These are phyloP conservation scores for Scrobipalpa atriplicella DNA, from an alignment of 2,888 invertebrate species.

Conservation along the genomic window DNA sequence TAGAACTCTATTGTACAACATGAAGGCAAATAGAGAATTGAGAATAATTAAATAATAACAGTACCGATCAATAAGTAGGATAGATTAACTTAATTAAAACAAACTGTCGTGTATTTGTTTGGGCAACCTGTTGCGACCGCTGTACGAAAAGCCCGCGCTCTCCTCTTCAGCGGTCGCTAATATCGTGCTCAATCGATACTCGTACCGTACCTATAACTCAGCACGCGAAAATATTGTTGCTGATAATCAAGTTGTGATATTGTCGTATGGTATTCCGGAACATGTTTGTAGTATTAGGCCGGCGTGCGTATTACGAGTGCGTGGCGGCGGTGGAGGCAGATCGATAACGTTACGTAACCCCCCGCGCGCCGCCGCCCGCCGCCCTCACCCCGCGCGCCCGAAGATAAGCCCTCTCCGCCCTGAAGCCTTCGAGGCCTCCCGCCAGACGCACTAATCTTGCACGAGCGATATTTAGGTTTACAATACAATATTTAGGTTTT, in stretches of 20 bases:
- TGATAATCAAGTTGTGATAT: neutral
- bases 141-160: neutral
- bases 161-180: neutral
- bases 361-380: conserved; percentile 30
- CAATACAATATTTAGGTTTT: conserved; percentile 11
- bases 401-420: neutral
- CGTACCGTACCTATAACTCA: neutral
- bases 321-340: conserved; percentile 6
- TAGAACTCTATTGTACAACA: too few relatives aligned
- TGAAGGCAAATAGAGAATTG: too few relatives aligned
- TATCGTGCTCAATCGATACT: neutral
- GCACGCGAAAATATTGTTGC: neutral
- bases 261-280: neutral
- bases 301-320: conserved; percentile 5
- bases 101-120: neutral
- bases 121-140: neutral
- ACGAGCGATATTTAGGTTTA: too few relatives aligned
- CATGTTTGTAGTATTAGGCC: neutral
- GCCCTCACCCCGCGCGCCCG: conserved; percentile 31
- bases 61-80: too few relatives aligned
- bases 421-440: neutral
- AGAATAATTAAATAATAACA: too few relatives aligned
- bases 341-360: conserved; percentile 22
- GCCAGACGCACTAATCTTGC: conserved; percentile 34
- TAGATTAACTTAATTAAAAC: too few relatives aligned